Evolutionary conservation across 2,113 vertebrate genomes (phyloP), one percentile per base, ranked within the genome.

Genomic region (Tonatia bakeri): DNA sequence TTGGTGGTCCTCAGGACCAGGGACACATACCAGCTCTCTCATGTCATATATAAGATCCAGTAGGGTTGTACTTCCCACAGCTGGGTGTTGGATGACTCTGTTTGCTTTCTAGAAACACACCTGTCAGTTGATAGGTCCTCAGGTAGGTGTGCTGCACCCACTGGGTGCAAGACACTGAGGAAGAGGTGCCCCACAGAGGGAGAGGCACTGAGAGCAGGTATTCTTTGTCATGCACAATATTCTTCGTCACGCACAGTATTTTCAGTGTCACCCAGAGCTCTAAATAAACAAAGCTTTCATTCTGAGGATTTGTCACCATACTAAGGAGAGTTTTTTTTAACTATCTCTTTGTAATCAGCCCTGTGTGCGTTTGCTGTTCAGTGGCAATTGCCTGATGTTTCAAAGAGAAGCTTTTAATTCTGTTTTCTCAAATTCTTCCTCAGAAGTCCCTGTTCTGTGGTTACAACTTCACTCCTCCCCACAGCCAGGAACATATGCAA

Each of bases 121-220:
- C 72, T 85, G 22, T 61, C 31, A 47, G 12, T 26, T 12, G n/a
- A 28, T 31, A 54, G 72, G 10, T 80, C 13, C 10, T 80, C 20
- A 40, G 4, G 19, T 7, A 69, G 15, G 45, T 36, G 38, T 26
- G 33, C 7, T 38, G 4, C 26, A 43, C 20, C 31, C 33, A 52
- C 11, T 22, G 36, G 40, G 36, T 64, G 47, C 10, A 36, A 69
- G 36, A 6, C 28, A 20, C 24, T 0, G 5, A 59, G 28, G 36
- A 47, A 15, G 11, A 38, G 1, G 1, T 13, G 47, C 52, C 45
- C 40, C 76, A 6, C 4, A 11, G 40, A 77, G 22, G 11, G 13
- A 38, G 40, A 0, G 3, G 0, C 28, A 31, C 19, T 59, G 6
- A n/a, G n/a, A n/a, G n/a, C n/a, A n/a, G n/a, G n/a, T n/a, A n/a